Conservation (phyloP, 2,113 vertebrate species). For the Brachyhypopomus occidentalis region DNA sequence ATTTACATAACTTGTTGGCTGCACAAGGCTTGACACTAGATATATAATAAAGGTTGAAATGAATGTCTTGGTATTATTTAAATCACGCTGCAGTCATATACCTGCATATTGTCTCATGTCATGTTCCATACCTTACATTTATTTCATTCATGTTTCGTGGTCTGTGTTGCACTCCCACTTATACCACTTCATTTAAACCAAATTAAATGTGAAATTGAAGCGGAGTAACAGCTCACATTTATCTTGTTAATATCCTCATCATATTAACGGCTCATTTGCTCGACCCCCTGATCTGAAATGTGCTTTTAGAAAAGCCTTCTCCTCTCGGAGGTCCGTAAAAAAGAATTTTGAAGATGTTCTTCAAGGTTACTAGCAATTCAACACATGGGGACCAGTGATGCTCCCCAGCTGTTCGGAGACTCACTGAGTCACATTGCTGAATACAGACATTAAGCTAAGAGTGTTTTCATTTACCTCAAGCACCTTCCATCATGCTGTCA, state of each 20-base stretch:
- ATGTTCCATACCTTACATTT: neutral
- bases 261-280: slow-evolving; percentile 59
- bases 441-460: slow-evolving; percentile 45
- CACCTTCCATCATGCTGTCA: slow-evolving; percentile 43
- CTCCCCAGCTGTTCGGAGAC: slow-evolving; percentile 50
- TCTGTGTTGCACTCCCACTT: slow-evolving; percentile 18
- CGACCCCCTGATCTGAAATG: slow-evolving; percentile 45
- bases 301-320: slow-evolving; percentile 45
- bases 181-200: slow-evolving; percentile 36
- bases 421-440: slow-evolving; percentile 47
- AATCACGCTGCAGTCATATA: neutral
- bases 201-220: slow-evolving; percentile 49
- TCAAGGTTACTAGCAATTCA: slow-evolving; percentile 29
- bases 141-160: slow-evolving; percentile 19
- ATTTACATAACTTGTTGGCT: neutral
- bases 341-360: slow-evolving; percentile 42
- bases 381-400: slow-evolving; percentile 39
- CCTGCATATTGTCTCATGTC: neutral
- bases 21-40: slow-evolving; percentile 2
- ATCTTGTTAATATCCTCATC: slow-evolving; percentile 57
- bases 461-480: slow-evolving; percentile 32
- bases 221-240: slow-evolving; percentile 37
- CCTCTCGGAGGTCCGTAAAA: slow-evolving; percentile 9
- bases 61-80: slow-evolving; percentile 15
- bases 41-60: neutral